These are phyloP conservation scores for Sisyra terminalis DNA, from an alignment of 2,888 invertebrate species.

Conservation along the genomic window DNA sequence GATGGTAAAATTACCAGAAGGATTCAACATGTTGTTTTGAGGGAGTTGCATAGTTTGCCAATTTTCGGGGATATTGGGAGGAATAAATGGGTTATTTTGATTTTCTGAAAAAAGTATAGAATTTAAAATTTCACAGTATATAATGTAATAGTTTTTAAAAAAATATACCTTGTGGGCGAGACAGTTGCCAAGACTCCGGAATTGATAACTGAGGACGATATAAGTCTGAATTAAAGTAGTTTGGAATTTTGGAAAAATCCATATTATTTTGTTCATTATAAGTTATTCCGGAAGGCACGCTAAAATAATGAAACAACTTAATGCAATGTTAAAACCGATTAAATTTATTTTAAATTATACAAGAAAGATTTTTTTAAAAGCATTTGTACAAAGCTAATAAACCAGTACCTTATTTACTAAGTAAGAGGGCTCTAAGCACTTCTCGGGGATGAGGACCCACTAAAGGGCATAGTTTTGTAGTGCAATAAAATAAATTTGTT, in stretches of 20 bases:
- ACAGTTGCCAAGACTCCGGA: slow-evolving; percentile 11
- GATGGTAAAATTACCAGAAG: not conserved
- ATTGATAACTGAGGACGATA: slow-evolving; percentile 18
- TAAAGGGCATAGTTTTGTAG: too few species aligned
- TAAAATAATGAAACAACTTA: too few species aligned
- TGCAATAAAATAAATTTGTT: too few species aligned
- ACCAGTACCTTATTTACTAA: too few species aligned
- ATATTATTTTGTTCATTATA: not conserved
- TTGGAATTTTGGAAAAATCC: slow-evolving; percentile 16
- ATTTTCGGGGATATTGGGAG: slow-evolving; percentile 11
- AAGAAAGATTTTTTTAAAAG: too few species aligned
- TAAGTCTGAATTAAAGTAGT: slow-evolving; percentile 20
- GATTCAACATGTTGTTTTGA: slow-evolving; percentile 1
- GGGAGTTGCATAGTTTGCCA: slow-evolving; percentile 10
- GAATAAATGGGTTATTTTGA: slow-evolving; percentile 3
- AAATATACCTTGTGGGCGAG: slow-evolving; percentile 7
- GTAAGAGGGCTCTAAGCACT: too few species aligned
- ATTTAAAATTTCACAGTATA: not conserved
- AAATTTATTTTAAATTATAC: too few species aligned
- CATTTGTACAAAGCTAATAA: too few species aligned
- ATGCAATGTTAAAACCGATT: too few species aligned
- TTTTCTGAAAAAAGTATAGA: not conserved
- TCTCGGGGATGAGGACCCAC: too few species aligned
- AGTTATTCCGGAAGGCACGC: not conserved
- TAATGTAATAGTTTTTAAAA: not conserved